These are phyloP conservation scores for Mormyrops attenuatus DNA, from an alignment of 2,797 vertebrate genomes.

Conservation along the genomic window DNA sequence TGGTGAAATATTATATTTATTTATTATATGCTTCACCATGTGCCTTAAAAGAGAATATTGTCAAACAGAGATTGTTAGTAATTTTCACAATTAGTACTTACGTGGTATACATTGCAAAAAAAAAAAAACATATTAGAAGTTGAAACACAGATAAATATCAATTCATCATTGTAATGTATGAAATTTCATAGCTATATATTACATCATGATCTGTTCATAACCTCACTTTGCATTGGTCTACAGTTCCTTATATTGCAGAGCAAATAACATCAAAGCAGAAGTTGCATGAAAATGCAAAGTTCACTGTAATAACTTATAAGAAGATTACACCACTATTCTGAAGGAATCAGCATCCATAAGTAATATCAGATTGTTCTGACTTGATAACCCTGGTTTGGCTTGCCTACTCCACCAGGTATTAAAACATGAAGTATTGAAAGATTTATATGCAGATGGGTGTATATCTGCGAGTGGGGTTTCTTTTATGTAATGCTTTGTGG, in stretches of 20 bases:
- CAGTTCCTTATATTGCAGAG: background rate
- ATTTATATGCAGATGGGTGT: slow-evolving; percentile 36
- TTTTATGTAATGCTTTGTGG: slow-evolving; percentile 38
- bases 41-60: background rate
- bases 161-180: background rate
- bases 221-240: background rate
- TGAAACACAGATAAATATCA: background rate
- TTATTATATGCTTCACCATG: background rate
- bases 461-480: background rate
- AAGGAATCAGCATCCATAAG: slow-evolving; percentile 20
- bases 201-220: background rate
- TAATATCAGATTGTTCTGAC: slow-evolving; percentile 18
- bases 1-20: background rate
- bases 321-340: background rate
- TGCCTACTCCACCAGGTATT: slow-evolving; percentile 23
- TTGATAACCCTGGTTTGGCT: slow-evolving; percentile 20
- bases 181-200: slow-evolving; percentile 2
- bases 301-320: slow-evolving; percentile 10
- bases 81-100: slow-evolving; percentile 3
- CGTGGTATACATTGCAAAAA: background rate
- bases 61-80: background rate
- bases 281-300: background rate
- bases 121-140: background rate
- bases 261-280: slow-evolving; percentile 7
- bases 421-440: slow-evolving; percentile 21